phyloP scores from a whole-genome alignment of 2,113 vertebrate species.

The Dolichotis patagonum region DNA sequence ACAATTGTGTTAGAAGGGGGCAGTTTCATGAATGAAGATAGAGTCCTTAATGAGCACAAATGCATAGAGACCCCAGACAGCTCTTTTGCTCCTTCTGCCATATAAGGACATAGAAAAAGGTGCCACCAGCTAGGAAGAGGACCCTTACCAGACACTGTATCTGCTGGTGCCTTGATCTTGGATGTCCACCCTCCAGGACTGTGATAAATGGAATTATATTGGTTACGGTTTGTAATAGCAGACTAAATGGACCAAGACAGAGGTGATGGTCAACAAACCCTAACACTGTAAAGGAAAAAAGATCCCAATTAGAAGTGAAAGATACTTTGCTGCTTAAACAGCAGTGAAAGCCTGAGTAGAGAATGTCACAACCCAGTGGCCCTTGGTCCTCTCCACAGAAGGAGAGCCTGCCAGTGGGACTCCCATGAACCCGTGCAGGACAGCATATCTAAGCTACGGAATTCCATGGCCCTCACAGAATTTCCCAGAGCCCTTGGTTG shows the following conservation, averaged over 20 bases:
- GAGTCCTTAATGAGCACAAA: neutral
- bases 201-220: neutral
- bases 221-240: neutral
- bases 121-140: neutral
- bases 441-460: neutral
- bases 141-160: neutral
- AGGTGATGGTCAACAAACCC: slow-evolving; percentile 5
- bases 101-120: neutral
- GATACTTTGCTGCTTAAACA: neutral
- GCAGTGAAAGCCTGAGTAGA: neutral
- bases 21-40: neutral
- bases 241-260: neutral
- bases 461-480: fast-evolving
- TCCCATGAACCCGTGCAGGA: neutral
- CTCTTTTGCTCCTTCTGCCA: too few relatives aligned
- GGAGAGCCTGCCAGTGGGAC: neutral
- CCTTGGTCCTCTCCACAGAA: neutral
- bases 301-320: neutral
- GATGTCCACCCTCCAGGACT: neutral
- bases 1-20: too few relatives aligned
- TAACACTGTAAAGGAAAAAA: slow-evolving; percentile 20
- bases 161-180: neutral
- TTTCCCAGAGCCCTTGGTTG: neutral
- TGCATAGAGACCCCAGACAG: neutral
- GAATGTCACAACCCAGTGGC: neutral